phyloP scores from a whole-genome alignment of 2,113 vertebrate genomes.

The Argyrosomus japonicus region DNA sequence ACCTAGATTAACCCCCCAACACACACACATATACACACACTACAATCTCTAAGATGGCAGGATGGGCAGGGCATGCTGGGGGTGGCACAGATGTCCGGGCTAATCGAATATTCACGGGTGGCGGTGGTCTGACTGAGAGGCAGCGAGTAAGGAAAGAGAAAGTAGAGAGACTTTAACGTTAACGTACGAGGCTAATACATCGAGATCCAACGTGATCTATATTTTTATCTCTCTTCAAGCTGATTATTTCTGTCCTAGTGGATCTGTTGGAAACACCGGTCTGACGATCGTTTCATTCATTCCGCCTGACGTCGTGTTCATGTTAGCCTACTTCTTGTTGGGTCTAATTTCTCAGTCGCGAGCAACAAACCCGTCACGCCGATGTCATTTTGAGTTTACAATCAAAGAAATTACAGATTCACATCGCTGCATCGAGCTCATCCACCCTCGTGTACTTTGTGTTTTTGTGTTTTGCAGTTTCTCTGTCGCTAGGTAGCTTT shows the following conservation, averaged over 20 bases:
- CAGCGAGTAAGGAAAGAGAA: background rate
- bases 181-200: background rate
- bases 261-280: background rate
- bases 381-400: too few species aligned
- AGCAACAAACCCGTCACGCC: background rate
- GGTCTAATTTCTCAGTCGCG: background rate
- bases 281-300: background rate
- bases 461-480: background rate
- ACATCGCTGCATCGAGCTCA: background rate
- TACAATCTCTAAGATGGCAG: slow-evolving; percentile 44
- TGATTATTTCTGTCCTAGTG: background rate
- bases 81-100: slow-evolving; percentile 78
- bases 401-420: background rate
- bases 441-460: background rate
- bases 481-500: background rate
- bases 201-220: background rate
- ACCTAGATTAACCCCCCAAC: slow-evolving; percentile 61
- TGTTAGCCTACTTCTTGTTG: background rate
- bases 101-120: slow-evolving; percentile 71
- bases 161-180: background rate
- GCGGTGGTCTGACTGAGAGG: slow-evolving; percentile 58
- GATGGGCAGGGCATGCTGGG: slow-evolving; percentile 54
- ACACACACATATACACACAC: background rate
- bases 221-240: background rate
- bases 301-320: background rate